These are phyloP conservation scores for Chymomyza procnemis DNA, from an alignment of 2,888 invertebrate genomes.

Conservation along the genomic window DNA sequence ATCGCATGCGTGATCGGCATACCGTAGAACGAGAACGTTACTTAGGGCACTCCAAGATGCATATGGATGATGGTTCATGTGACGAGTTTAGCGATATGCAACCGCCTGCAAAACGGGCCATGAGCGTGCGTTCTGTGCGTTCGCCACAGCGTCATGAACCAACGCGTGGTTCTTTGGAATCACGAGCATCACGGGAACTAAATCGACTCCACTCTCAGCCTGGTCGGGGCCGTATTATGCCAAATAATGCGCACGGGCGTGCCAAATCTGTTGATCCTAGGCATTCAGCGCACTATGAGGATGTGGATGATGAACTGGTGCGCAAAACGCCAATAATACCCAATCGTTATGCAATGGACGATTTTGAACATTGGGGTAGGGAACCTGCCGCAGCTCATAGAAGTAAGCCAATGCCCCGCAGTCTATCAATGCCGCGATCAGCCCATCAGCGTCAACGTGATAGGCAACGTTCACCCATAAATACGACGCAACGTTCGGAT, in stretches of 20 bases:
- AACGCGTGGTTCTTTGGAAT: constrained; percentile 39
- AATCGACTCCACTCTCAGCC: constrained; percentile 65
- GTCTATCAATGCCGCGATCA: constrained; percentile 77
- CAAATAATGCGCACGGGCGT: constrained; percentile 44
- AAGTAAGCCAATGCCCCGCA: constrained; percentile 53
- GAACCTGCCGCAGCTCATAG: constrained; percentile 24
- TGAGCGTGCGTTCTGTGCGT: constrained; percentile 73
- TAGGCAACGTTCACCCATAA: constrained; percentile 51
- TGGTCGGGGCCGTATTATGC: constrained; percentile 61
- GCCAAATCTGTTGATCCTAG: constrained; percentile 78
- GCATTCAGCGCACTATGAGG: constrained; percentile 63
- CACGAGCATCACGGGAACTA: constrained; percentile 61
- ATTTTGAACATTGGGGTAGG: constrained; percentile 48
- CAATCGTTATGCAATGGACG: constrained; percentile 85
- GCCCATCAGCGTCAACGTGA: constrained; percentile 62
- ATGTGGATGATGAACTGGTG: constrained; percentile 74
- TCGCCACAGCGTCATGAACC: constrained; percentile 56
- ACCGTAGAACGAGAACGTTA: constrained; percentile 80
- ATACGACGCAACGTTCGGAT: constrained; percentile 35
- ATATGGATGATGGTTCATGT: constrained; percentile 60
- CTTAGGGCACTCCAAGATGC: constrained; percentile 70
- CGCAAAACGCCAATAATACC: constrained; percentile 83
- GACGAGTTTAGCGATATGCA: constrained; percentile 67
- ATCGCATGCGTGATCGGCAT: constrained; percentile 78
- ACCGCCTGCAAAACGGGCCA: constrained; percentile 67